Percentiles rank a stretch among this genome's conserved stretches.
Evolutionary conservation across 2,888 invertebrate species (phyloP).

Genomic region (Patella depressa): DNA sequence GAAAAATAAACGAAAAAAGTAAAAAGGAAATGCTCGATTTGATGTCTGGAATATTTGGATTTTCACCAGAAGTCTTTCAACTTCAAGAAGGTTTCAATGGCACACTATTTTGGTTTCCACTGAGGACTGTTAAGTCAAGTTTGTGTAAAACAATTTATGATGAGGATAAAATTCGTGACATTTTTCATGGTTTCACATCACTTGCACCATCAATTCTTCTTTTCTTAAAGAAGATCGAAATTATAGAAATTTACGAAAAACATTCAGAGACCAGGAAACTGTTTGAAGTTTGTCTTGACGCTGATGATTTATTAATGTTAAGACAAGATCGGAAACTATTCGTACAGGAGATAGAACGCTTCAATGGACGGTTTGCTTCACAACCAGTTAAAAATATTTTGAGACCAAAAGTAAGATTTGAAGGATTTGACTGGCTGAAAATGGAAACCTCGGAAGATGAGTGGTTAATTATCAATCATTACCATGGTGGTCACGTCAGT

Average conservation of each 20-base stretch:
- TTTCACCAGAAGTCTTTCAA: conserved; percentile 33
- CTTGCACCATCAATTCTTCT: conserved; percentile 58
- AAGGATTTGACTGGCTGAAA: not conserved
- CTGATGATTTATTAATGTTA: not conserved
- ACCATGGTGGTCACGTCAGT: conserved; percentile 40
- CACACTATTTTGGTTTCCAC: conserved; percentile 65
- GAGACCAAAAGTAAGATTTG: not conserved
- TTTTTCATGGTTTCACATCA: conserved; percentile 52
- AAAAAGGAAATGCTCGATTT: conserved; percentile 34
- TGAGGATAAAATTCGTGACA: conserved; percentile 43
- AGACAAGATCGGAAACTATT: conserved; percentile 16
- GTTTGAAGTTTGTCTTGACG: too few relatives aligned
- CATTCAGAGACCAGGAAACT: too few relatives aligned
- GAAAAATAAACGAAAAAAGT: conserved; percentile 7
- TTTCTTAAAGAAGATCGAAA: conserved; percentile 59
- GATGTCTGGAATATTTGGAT: conserved; percentile 49
- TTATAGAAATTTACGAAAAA: conserved; percentile 41
- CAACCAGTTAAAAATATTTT: conserved; percentile 10
- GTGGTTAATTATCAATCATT: conserved; percentile 45
- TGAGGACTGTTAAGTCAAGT: conserved; percentile 50
- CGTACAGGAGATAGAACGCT: conserved; percentile 3
- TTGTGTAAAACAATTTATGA: conserved; percentile 53
- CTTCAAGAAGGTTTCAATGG: conserved; percentile 42
- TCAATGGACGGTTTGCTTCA: conserved; percentile 16
- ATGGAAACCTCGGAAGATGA: not conserved